Evolutionary conservation across 2,113 vertebrate species (phyloP).

Genomic region (Heterotis niloticus): DNA sequence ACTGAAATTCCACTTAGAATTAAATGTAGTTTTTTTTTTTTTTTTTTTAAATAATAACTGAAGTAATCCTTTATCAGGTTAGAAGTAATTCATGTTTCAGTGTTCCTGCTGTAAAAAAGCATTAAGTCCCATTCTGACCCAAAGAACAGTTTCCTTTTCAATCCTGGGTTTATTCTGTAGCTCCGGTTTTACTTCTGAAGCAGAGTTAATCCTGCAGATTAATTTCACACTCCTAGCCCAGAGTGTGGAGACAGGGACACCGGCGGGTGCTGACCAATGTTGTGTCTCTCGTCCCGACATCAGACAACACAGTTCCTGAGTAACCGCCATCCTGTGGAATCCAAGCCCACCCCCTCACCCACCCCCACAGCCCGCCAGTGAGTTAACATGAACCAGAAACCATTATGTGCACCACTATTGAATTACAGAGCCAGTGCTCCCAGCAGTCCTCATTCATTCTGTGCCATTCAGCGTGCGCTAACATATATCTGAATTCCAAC

Average conservation of each 20-base stretch:
- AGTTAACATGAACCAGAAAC: neutral
- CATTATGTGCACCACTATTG: neutral
- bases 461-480: neutral
- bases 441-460: neutral
- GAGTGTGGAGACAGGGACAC: neutral
- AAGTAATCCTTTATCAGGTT: neutral
- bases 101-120: neutral
- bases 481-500: neutral
- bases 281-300: constrained; percentile 4
- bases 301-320: neutral
- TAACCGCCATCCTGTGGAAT: neutral
- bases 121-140: neutral
- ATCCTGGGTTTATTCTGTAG: neutral
- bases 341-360: neutral
- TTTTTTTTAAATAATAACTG: neutral
- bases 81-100: neutral
- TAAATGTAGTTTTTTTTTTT: neutral
- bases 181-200: neutral
- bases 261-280: constrained; percentile 15
- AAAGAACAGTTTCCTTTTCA: neutral
- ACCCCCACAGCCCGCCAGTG: neutral
- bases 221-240: constrained; percentile 22
- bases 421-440: neutral
- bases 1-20: neutral
- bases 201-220: constrained; percentile 7